Conservation (phyloP, 2,797 vertebrate genomes). For the Cuculus canorus region DNA sequence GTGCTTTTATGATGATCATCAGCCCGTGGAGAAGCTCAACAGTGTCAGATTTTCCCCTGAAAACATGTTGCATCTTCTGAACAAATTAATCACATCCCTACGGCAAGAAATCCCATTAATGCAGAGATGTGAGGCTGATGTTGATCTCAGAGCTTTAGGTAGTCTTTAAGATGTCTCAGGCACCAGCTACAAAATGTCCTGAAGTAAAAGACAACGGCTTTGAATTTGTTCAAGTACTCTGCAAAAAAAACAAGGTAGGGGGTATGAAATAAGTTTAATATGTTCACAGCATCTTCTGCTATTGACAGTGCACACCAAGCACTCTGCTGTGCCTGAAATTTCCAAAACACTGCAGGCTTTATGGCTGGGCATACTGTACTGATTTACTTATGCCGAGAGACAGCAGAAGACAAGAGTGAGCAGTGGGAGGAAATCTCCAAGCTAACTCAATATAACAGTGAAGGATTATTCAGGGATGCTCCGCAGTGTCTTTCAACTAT, state of each 20-base stretch:
- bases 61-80: neutral
- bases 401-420: neutral
- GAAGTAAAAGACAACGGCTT: neutral
- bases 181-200: neutral
- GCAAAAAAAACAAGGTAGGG: neutral
- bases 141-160: neutral
- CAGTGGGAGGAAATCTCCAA: neutral
- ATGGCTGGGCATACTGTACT: neutral
- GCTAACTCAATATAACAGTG: neutral
- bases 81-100: constrained; percentile 17
- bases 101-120: neutral
- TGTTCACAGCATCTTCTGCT: neutral
- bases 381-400: neutral
- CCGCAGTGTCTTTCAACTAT: neutral
- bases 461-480: constrained; percentile 1
- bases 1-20: neutral
- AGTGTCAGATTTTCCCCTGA: neutral
- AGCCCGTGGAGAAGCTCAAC: neutral
- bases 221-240: neutral
- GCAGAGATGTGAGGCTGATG: neutral
- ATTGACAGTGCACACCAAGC: neutral
- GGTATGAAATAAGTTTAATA: neutral
- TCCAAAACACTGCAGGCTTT: neutral
- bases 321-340: neutral
- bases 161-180: neutral